These are phyloP conservation scores for Dendrolimus punctatus DNA, from an alignment of 1,140 invertebrate species.

Conservation along the genomic window DNA sequence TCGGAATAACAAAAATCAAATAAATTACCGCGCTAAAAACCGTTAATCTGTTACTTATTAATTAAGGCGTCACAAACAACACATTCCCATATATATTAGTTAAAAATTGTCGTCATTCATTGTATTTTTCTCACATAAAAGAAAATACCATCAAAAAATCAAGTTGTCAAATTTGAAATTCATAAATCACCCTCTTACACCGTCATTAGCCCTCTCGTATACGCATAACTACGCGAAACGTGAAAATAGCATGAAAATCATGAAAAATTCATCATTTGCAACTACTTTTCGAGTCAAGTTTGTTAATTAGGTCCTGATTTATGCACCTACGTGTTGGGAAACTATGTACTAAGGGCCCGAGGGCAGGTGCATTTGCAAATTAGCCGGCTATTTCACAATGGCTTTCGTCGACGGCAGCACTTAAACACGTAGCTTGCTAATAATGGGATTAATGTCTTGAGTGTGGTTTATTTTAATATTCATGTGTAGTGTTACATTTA, in stretches of 20 bases:
- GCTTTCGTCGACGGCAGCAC: slow-evolving; percentile 5
- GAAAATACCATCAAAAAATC: too few species aligned
- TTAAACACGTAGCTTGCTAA: slow-evolving; percentile 20
- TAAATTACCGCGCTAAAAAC: too few species aligned
- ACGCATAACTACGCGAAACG: not conserved
- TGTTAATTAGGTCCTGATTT: slow-evolving; percentile 14
- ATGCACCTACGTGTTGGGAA: slow-evolving; percentile 7
- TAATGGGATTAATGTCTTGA: slow-evolving; percentile 5
- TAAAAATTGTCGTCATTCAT: too few species aligned
- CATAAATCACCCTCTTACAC: not conserved
- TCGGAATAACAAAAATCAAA: too few species aligned
- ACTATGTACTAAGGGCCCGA: slow-evolving; percentile 2
- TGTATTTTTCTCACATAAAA: too few species aligned
- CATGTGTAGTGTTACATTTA: not conserved
- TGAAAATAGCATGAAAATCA: slow-evolving; percentile 7
- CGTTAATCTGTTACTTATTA: too few species aligned
- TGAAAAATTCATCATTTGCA: slow-evolving; percentile 8
- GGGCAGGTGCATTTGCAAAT: slow-evolving; percentile 14
- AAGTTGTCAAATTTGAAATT: too few species aligned
- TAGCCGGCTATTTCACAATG: slow-evolving; percentile 17
- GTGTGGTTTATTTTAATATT: not conserved
- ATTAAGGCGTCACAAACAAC: too few species aligned
- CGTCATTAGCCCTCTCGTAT: slow-evolving; percentile 6
- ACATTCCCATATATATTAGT: too few species aligned
- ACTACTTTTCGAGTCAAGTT: slow-evolving; percentile 5